Conservation (phyloP, 2,113 vertebrate species). For the Hiodon tergisus region DNA sequence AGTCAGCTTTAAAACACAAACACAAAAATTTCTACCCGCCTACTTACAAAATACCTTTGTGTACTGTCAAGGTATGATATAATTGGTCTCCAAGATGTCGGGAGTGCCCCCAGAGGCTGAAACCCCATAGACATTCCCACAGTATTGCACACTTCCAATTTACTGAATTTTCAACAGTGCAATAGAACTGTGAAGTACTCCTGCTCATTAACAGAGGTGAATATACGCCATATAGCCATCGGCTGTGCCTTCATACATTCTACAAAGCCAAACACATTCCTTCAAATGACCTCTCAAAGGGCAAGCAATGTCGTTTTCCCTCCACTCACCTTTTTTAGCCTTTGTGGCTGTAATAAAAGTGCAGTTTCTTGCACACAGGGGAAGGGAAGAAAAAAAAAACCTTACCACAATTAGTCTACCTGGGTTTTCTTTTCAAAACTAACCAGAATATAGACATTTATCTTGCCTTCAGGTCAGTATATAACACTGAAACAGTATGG, state of each 20-base stretch:
- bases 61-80: neutral
- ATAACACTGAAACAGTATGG: too few relatives aligned
- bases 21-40: neutral
- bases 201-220: neutral
- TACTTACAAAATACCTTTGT: constrained; percentile 10
- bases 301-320: neutral
- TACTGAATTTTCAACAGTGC: constrained; percentile 4
- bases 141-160: constrained; percentile 16
- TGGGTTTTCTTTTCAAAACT: neutral
- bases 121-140: neutral
- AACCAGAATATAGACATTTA: neutral
- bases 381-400: neutral
- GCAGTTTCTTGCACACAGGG: neutral
- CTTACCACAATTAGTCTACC: too few relatives aligned
- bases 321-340: neutral
- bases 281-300: neutral
- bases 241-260: neutral
- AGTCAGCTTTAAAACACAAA: neutral
- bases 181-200: neutral
- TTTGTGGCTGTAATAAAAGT: neutral
- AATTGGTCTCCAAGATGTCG: neutral
- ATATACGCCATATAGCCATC: neutral
- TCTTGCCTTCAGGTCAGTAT: neutral
- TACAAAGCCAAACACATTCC: neutral
- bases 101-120: neutral